phyloP scores from a whole-genome alignment of 1,140 invertebrate species.

The Tetragnatha versicolor region DNA sequence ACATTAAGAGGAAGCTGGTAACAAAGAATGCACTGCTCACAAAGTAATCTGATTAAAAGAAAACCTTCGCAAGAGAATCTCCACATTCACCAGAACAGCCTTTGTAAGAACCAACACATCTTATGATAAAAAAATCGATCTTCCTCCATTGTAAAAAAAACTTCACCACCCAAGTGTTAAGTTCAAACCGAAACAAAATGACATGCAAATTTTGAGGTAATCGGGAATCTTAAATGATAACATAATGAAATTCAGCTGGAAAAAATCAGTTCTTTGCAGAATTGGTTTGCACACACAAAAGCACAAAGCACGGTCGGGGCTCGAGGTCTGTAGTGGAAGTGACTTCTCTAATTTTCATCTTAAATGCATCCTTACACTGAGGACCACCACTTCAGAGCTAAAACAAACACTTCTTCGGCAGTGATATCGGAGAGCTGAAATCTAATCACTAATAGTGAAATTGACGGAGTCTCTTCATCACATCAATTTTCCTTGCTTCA shows the following conservation, averaged over 20 bases:
- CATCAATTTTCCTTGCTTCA: slow-evolving; percentile 48
- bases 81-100: slow-evolving; percentile 41
- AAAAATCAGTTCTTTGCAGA: slow-evolving; percentile 15
- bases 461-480: slow-evolving; percentile 19
- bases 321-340: neutral
- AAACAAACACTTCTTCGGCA: slow-evolving; percentile 47
- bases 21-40: no score
- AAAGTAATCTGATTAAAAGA: no score
- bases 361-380: slow-evolving; percentile 31
- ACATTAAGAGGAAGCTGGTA: no score
- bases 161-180: neutral
- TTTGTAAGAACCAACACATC: neutral
- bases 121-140: neutral
- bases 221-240: neutral
- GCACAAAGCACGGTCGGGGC: neutral
- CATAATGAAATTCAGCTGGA: slow-evolving; percentile 9
- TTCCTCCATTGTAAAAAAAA: neutral
- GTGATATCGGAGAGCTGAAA: slow-evolving; percentile 47
- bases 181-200: neutral
- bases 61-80: neutral
- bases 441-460: slow-evolving; percentile 56
- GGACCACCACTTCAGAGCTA: slow-evolving; percentile 44
- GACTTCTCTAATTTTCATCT: slow-evolving; percentile 44
- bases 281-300: slow-evolving; percentile 1
- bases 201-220: slow-evolving; percentile 41